Conservation (phyloP, 1,140 invertebrate species). For the Teleogryllus occipitalis region DNA sequence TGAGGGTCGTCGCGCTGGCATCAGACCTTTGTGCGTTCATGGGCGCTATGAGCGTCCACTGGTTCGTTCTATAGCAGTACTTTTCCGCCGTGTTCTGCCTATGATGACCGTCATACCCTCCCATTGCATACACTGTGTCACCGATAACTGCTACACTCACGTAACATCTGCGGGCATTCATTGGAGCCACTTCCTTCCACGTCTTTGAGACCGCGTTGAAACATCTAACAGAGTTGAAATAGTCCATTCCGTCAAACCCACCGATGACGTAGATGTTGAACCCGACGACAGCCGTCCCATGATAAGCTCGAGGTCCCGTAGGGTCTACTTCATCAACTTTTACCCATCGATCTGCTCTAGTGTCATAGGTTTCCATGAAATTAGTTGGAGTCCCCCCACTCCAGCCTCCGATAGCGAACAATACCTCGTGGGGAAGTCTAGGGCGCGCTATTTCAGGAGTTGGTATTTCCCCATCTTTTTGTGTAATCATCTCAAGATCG, state of each 20-base stretch:
- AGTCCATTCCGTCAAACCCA: constrained; percentile 56
- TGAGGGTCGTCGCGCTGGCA: constrained; percentile 49
- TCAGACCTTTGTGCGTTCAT: constrained; percentile 62
- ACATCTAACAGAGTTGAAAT: constrained; percentile 54
- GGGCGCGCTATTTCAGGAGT: constrained; percentile 56
- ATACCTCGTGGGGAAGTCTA: constrained; percentile 56
- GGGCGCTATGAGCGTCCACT: constrained; percentile 52
- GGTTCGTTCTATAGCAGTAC: constrained; percentile 57
- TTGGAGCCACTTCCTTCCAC: constrained; percentile 53
- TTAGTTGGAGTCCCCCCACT: constrained; percentile 58
- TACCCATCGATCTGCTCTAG: constrained; percentile 65
- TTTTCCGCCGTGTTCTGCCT: constrained; percentile 65
- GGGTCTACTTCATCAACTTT: constrained; percentile 50
- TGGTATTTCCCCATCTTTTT: constrained; percentile 48
- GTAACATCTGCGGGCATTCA: constrained; percentile 42
- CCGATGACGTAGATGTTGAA: constrained; percentile 60
- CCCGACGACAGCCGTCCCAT: constrained; percentile 57
- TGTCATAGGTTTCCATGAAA: constrained; percentile 69
- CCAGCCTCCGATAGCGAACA: constrained; percentile 72
- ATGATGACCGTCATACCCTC: constrained; percentile 66
- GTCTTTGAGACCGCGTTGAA: constrained; percentile 53
- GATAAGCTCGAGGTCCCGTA: constrained; percentile 57
- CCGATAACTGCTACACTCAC: constrained; percentile 57
- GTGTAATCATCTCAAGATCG: constrained; percentile 59
- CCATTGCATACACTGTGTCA: constrained; percentile 62